Evolutionary conservation across 2,113 vertebrate species (phyloP).

Genomic region (Tenrec ecaudatus): DNA sequence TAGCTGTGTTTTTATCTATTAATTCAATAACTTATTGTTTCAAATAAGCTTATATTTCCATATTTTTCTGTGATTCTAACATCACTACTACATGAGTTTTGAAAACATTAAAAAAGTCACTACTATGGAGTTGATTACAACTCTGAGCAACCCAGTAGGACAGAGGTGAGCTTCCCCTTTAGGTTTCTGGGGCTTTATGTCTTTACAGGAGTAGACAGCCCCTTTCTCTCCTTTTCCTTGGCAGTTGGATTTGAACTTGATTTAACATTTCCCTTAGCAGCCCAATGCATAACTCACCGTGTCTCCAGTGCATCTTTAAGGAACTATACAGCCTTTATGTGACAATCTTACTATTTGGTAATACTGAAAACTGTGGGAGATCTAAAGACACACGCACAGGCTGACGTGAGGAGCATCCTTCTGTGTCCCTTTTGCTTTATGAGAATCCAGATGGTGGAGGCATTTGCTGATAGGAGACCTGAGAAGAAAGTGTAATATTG

Average conservation of each 20-base stretch:
- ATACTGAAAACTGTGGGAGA: not conserved
- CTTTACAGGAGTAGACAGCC: too few relatives aligned
- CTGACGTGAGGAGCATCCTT: not conserved
- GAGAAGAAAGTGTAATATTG: not conserved
- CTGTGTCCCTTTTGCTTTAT: not conserved
- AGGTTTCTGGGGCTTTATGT: too few relatives aligned
- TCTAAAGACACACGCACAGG: not conserved
- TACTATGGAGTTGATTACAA: too few relatives aligned
- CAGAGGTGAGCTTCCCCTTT: too few relatives aligned
- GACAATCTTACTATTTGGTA: conserved; percentile 6
- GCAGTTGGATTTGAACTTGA: too few relatives aligned
- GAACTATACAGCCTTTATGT: conserved; percentile 25
- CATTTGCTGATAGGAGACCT: not conserved
- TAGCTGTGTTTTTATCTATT: not conserved
- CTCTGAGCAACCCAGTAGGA: too few relatives aligned
- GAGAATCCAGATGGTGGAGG: not conserved
- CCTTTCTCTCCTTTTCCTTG: too few relatives aligned
- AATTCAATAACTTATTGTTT: not conserved
- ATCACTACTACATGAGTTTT: not conserved
- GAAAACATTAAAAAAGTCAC: not conserved
- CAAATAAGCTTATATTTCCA: not conserved
- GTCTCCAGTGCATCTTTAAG: not conserved
- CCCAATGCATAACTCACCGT: too few relatives aligned
- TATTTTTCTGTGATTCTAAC: not conserved
- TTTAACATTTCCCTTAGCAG: too few relatives aligned